Conservation (phyloP, 2,888 invertebrate species). For the Calameuta filiformis region DNA sequence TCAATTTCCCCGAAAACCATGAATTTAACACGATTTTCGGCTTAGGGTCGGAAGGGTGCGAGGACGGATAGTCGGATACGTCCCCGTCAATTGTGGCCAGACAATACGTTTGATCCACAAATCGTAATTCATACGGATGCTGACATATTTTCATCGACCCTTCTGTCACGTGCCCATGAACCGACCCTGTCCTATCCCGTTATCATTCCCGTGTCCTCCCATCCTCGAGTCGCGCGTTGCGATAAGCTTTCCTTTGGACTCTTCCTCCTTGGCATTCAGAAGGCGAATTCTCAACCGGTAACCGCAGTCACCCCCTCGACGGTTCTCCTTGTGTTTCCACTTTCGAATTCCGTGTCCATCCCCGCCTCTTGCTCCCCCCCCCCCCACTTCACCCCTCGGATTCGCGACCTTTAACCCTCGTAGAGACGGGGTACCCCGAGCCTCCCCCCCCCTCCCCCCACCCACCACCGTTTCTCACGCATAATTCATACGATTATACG, state of each 20-base stretch:
- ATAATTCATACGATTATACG: constrained; percentile 13
- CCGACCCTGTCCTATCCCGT: background rate
- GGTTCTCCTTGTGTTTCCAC: background rate
- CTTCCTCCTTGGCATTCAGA: constrained; percentile 8
- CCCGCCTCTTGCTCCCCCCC: constrained; percentile 9
- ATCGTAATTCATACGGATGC: background rate
- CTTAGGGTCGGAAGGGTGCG: too few relatives aligned
- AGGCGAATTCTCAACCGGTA: constrained; percentile 8
- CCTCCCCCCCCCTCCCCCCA: too few relatives aligned
- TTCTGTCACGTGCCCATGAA: background rate
- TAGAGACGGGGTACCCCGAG: background rate
- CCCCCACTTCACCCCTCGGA: background rate
- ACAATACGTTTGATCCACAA: constrained; percentile 1
- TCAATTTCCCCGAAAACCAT: too few relatives aligned
- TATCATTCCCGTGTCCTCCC: background rate
- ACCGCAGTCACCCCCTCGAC: background rate
- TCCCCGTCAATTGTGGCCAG: background rate
- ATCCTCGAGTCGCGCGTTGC: background rate
- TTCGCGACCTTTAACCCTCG: background rate
- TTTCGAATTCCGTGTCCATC: constrained; percentile 15
- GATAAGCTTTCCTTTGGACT: background rate
- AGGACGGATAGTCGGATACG: too few relatives aligned
- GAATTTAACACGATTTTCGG: too few relatives aligned
- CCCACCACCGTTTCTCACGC: background rate
- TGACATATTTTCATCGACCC: background rate